phyloP scores from a whole-genome alignment of 2,797 vertebrate genomes.

The Glyptemys insculpta region DNA sequence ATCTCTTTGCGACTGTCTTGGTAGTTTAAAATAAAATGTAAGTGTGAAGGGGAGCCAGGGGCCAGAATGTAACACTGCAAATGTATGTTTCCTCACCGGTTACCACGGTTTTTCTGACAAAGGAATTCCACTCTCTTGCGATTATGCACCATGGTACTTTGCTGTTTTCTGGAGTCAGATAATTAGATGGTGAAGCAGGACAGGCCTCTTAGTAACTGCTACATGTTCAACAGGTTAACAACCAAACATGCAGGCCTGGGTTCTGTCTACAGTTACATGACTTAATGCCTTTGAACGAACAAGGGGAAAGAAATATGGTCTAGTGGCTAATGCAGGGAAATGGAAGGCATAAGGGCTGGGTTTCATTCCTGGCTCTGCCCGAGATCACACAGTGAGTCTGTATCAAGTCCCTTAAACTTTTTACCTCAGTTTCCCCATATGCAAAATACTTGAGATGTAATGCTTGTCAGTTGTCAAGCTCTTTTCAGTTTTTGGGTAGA shows the following conservation, averaged over 20 bases:
- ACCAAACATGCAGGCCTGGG: background rate
- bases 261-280: background rate
- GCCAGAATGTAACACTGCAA: background rate
- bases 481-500: background rate
- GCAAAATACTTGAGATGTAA: background rate
- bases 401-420: background rate
- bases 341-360: background rate
- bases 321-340: background rate
- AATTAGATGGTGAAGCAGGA: background rate
- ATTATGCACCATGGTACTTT: background rate
- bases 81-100: background rate
- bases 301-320: background rate
- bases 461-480: background rate
- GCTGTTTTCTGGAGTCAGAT: background rate
- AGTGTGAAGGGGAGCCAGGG: background rate
- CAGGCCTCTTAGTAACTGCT: background rate
- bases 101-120: background rate
- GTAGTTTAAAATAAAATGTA: background rate
- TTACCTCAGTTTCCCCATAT: background rate
- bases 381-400: background rate
- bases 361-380: background rate
- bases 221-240: background rate
- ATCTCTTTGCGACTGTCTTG: background rate
- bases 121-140: background rate
- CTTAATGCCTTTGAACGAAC: background rate